Evolutionary conservation across 35 echinoderm and acorn worm genomes (phyloP).

Genomic region (Apostichopus japonicus): DNA sequence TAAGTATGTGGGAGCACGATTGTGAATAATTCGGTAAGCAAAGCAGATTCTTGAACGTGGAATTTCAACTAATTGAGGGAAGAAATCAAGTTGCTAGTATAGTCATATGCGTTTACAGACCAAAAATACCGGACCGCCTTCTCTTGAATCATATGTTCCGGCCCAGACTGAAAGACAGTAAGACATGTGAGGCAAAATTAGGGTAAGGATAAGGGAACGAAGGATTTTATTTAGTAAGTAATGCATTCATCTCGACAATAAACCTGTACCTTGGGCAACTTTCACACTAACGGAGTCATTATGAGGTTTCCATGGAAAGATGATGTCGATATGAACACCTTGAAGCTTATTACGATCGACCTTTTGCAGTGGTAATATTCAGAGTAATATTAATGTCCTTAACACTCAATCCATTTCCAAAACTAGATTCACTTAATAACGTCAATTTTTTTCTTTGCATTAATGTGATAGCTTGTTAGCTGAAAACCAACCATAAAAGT

Average conservation of each 20-base stretch:
- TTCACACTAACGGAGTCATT: neutral
- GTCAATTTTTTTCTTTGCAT: neutral
- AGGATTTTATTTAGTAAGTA: neutral
- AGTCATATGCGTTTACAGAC: too few species aligned
- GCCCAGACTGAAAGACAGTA: too few species aligned
- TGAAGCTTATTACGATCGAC: neutral
- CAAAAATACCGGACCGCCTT: neutral
- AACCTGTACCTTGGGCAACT: too few species aligned
- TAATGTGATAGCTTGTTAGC: neutral
- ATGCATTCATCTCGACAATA: neutral
- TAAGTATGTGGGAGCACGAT: neutral
- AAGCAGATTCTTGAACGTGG: neutral
- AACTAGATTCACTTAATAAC: too few species aligned
- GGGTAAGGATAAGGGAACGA: neutral
- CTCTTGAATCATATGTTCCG: neutral
- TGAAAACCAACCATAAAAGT: neutral
- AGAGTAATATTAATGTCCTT: too few species aligned
- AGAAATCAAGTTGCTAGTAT: too few species aligned
- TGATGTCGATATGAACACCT: neutral
- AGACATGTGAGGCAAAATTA: neutral
- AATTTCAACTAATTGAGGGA: neutral
- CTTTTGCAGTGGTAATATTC: too few species aligned
- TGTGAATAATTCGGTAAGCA: too few species aligned
- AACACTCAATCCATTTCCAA: too few species aligned
- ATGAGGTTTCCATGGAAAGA: neutral